Conservation (phyloP, 2,797 vertebrate species). For the Fundulus diaphanus region DNA sequence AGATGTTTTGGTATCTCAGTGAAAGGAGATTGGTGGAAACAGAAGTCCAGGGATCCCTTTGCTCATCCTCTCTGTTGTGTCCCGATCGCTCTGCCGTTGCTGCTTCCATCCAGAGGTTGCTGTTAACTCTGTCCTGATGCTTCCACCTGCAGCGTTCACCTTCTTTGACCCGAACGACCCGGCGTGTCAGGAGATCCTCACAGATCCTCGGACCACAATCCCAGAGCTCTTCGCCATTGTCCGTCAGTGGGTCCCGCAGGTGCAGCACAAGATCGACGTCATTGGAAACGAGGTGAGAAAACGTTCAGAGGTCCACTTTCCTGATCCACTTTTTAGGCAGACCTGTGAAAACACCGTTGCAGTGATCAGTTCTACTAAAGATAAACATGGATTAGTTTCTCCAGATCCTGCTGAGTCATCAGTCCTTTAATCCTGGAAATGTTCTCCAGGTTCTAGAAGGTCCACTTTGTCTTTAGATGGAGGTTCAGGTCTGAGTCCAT, state of each 20-base stretch:
- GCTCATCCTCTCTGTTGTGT: background rate
- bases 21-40: slow-evolving; percentile 34
- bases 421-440: too few species aligned
- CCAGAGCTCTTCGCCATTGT: slow-evolving; percentile 92
- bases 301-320: too few species aligned
- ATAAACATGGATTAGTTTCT: too few species aligned
- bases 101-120: too few species aligned
- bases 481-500: too few species aligned
- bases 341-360: too few species aligned
- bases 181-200: slow-evolving; percentile 89
- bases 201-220: slow-evolving; percentile 86
- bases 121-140: background rate
- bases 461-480: too few species aligned
- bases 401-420: too few species aligned
- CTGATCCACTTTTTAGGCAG: too few species aligned
- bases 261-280: slow-evolving; percentile 92
- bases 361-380: too few species aligned
- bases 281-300: slow-evolving; percentile 89
- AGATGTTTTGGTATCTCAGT: background rate
- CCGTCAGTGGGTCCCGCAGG: slow-evolving; percentile 94
- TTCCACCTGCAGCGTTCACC: slow-evolving; percentile 83
- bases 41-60: slow-evolving; percentile 35
- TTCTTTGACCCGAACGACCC: slow-evolving; percentile 95
- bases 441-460: too few species aligned
- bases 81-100: background rate